Percentiles rank a stretch among this genome's conserved stretches.
phyloP scores from a whole-genome alignment of 2,888 invertebrate genomes.

The Bombylius major region DNA sequence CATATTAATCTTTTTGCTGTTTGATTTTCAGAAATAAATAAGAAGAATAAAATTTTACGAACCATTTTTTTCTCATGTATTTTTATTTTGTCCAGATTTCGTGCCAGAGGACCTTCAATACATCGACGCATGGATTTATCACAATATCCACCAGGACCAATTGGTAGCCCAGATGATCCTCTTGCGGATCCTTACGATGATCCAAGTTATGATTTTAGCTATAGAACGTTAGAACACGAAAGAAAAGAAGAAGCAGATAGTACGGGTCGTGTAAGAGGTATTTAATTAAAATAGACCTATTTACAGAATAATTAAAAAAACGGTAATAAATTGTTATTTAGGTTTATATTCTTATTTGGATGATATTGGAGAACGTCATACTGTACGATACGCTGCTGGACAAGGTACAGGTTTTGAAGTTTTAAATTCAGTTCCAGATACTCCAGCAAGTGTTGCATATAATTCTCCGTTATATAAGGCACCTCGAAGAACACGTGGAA shows the following conservation, averaged over 20 bases:
- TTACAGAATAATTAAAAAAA: not conserved
- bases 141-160: slow-evolving; percentile 50
- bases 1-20: too few species aligned
- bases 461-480: slow-evolving; percentile 49
- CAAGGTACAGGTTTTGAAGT: slow-evolving; percentile 65
- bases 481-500: slow-evolving; percentile 50
- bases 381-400: slow-evolving; percentile 64
- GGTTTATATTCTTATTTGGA: slow-evolving; percentile 61
- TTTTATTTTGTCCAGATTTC: slow-evolving; percentile 38
- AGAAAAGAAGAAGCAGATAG: slow-evolving; percentile 54
- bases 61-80: not conserved
- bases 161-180: slow-evolving; percentile 57
- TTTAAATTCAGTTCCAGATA: slow-evolving; percentile 53
- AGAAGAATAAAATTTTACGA: too few species aligned
- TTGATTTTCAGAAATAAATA: too few species aligned
- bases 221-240: slow-evolving; percentile 53
- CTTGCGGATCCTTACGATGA: slow-evolving; percentile 65
- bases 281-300: not conserved
- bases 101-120: slow-evolving; percentile 63
- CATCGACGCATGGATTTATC: slow-evolving; percentile 59
- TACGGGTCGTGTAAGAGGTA: slow-evolving; percentile 48
- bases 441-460: slow-evolving; percentile 50
- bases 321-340: slow-evolving; percentile 15
- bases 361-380: slow-evolving; percentile 62
- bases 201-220: slow-evolving; percentile 59